A percentile compares a stretch with the other conserved stretches of the same genome.
phyloP scores from a whole-genome alignment of 2,888 invertebrate species.

The Eremobia ochroleuca region DNA sequence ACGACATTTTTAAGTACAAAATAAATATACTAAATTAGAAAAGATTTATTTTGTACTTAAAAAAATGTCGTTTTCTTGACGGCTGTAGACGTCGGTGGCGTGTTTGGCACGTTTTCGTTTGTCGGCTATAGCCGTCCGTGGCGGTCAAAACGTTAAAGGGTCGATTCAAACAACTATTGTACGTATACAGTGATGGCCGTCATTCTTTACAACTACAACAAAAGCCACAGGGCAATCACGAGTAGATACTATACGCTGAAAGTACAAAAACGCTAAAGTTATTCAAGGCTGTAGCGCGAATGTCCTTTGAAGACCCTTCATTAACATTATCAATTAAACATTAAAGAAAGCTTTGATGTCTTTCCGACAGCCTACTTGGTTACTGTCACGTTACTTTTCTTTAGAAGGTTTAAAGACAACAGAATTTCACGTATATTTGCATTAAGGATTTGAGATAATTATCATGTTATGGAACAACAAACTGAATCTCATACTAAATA shows the following conservation, averaged over 20 bases:
- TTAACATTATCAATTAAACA: constrained; percentile 59
- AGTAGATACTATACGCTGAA: not conserved
- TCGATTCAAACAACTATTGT: not conserved
- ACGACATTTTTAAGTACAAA: too few relatives aligned
- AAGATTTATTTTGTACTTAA: too few relatives aligned
- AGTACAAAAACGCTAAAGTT: constrained; percentile 30
- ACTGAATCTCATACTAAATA: too few relatives aligned
- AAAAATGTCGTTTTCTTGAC: too few relatives aligned
- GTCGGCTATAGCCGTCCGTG: too few relatives aligned
- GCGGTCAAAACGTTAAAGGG: too few relatives aligned
- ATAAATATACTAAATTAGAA: too few relatives aligned
- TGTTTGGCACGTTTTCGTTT: too few relatives aligned
- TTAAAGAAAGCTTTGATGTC: constrained; percentile 34
- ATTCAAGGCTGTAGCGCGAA: not conserved
- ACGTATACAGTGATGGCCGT: not conserved
- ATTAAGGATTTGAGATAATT: too few relatives aligned
- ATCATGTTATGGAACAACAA: too few relatives aligned
- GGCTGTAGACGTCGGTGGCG: too few relatives aligned
- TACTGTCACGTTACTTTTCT: not conserved
- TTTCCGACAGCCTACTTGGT: constrained; percentile 1
- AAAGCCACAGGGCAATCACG: not conserved
- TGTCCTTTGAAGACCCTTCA: constrained; percentile 27
- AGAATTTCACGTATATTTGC: not conserved
- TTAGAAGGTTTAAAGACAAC: not conserved
- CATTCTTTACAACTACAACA: not conserved